Conservation (phyloP, 2,113 vertebrate genomes). For the Tragelaphus imberbis region DNA sequence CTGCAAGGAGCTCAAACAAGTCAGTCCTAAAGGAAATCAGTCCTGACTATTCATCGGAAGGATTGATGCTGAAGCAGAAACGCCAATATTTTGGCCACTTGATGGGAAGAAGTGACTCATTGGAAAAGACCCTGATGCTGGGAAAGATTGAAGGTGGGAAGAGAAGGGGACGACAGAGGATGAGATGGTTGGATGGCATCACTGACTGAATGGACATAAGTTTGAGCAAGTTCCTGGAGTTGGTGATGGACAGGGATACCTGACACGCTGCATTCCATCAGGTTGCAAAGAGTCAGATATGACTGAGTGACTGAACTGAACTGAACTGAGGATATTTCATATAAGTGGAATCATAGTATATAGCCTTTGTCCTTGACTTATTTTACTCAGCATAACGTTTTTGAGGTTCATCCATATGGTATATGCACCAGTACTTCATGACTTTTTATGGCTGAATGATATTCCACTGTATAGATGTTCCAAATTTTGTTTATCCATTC, state of each 20-base stretch:
- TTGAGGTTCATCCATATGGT: background rate
- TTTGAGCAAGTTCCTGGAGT: background rate
- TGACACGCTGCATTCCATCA: background rate
- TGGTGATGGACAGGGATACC: background rate
- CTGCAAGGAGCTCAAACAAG: background rate
- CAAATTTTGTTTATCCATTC: background rate
- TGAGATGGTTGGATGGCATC: background rate
- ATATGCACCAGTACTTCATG: background rate
- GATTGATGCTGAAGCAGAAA: background rate
- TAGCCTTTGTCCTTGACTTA: background rate
- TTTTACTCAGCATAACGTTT: background rate
- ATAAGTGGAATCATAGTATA: background rate
- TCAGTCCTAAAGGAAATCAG: background rate
- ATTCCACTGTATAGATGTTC: background rate
- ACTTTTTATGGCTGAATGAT: background rate
- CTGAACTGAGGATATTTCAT: background rate
- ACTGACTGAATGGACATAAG: background rate
- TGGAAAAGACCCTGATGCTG: background rate
- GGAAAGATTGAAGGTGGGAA: background rate
- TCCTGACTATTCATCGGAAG: background rate
- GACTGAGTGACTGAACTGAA: background rate
- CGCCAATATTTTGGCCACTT: background rate
- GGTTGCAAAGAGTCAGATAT: rapidly evolving
- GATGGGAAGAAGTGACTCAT: background rate
- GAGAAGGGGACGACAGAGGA: background rate